These are phyloP conservation scores for Diaprepes abbreviatus DNA, from an alignment of 2,888 invertebrate genomes.

Conservation along the genomic window DNA sequence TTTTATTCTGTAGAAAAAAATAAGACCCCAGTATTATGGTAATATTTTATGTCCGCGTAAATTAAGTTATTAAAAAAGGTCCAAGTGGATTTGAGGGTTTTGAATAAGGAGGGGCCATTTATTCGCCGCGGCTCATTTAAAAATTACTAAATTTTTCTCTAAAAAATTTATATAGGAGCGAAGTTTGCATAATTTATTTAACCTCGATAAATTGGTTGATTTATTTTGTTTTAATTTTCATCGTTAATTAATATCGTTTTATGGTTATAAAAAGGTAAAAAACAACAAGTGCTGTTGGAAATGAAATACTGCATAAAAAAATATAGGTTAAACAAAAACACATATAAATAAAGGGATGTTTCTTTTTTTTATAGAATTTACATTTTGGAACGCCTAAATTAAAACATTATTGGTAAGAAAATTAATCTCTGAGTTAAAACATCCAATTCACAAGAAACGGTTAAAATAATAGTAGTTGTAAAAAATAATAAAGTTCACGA, in stretches of 20 bases:
- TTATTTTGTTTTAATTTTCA: background rate
- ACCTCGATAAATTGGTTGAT: conserved; percentile 1
- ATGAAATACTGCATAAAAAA: too few relatives aligned
- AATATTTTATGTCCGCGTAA: conserved; percentile 1
- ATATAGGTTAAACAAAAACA: too few relatives aligned
- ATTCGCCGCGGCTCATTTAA: background rate
- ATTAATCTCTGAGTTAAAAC: too few relatives aligned
- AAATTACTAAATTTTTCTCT: background rate
- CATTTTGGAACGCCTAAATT: too few relatives aligned
- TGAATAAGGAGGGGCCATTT: conserved; percentile 1
- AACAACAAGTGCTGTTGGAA: too few relatives aligned
- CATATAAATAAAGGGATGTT: too few relatives aligned
- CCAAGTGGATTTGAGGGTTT: conserved; percentile 11
- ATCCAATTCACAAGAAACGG: too few relatives aligned
- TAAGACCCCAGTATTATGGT: background rate
- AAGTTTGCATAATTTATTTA: conserved; percentile 2
- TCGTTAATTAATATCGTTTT: background rate
- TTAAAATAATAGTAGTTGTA: too few relatives aligned
- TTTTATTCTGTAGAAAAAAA: conserved; percentile 1
- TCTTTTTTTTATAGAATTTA: too few relatives aligned
- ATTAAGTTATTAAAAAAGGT: conserved; percentile 15
- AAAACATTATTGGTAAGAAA: too few relatives aligned
- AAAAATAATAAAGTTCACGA: too few relatives aligned
- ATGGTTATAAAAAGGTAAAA: too few relatives aligned
- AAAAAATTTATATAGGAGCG: background rate